phyloP scores from a whole-genome alignment of 2,113 vertebrate species.

The Cranoglanis bouderius region DNA sequence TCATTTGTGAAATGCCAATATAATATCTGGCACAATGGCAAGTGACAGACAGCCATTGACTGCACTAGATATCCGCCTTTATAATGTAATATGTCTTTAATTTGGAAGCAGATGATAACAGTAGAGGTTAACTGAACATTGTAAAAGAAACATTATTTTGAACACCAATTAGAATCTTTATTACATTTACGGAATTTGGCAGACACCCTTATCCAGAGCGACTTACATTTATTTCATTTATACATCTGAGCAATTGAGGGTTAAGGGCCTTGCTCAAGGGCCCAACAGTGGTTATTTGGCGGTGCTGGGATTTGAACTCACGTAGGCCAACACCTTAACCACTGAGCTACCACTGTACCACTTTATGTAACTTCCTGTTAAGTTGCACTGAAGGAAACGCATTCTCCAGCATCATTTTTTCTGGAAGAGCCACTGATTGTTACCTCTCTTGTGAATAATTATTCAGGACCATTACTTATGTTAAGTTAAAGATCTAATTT shows the following conservation, averaged over 20 bases:
- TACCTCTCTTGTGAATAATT: not conserved
- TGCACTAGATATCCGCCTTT: slow-evolving; percentile 28
- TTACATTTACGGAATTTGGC: no score
- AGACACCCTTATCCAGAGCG: no score
- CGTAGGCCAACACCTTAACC: no score
- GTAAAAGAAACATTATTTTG: slow-evolving; percentile 24
- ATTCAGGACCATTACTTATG: not conserved
- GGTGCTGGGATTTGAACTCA: no score
- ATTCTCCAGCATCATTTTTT: slow-evolving; percentile 9
- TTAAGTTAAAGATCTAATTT: not conserved
- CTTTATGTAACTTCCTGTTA: not conserved
- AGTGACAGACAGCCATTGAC: slow-evolving; percentile 49
- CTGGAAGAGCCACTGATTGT: not conserved
- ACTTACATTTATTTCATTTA: no score
- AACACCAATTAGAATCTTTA: not conserved
- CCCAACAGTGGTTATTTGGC: no score
- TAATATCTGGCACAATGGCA: slow-evolving; percentile 56
- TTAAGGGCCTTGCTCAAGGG: no score
- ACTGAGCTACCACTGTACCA: no score
- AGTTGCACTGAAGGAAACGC: not conserved
- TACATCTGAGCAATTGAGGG: no score
- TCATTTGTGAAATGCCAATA: slow-evolving; percentile 63
- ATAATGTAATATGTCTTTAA: slow-evolving; percentile 46
- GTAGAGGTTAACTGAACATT: slow-evolving; percentile 8
- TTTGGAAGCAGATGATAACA: not conserved